phyloP scores from a whole-genome alignment of 2,797 vertebrate species.

The Pelodytes ibericus region DNA sequence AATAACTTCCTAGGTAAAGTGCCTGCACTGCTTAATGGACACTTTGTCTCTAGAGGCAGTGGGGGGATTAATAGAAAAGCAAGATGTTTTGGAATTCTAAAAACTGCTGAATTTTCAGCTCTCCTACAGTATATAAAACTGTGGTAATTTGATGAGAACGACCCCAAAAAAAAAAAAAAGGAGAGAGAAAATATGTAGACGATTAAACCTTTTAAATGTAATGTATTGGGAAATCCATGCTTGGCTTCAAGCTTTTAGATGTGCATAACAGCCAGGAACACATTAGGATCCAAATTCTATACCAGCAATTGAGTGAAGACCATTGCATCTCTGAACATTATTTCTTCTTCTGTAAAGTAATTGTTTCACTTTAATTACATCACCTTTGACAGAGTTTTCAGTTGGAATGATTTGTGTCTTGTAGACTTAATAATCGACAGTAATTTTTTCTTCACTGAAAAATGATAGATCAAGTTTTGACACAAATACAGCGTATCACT shows the following conservation, averaged over 20 bases:
- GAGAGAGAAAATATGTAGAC: neutral
- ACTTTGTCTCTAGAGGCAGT: too few relatives aligned
- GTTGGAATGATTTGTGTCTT: slow-evolving; percentile 9
- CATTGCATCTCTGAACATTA: neutral
- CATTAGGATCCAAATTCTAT: neutral
- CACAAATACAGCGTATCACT: neutral
- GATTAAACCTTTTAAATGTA: neutral
- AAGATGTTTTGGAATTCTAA: too few relatives aligned
- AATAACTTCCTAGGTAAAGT: too few relatives aligned
- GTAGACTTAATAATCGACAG: neutral
- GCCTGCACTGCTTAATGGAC: too few relatives aligned
- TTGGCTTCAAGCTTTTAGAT: neutral
- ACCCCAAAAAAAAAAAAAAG: neutral
- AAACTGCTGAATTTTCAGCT: neutral
- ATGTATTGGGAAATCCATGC: neutral
- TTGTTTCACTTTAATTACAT: slow-evolving; percentile 28
- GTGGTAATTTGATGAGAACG: neutral
- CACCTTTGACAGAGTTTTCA: slow-evolving; percentile 6
- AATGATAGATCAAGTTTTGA: neutral
- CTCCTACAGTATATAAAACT: neutral
- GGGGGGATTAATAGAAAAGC: too few relatives aligned
- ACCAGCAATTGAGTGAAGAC: neutral
- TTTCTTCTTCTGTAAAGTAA: slow-evolving; percentile 23
- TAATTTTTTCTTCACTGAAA: slow-evolving; percentile 6
- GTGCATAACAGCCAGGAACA: neutral